phyloP scores from a whole-genome alignment of 2,888 invertebrate genomes.

The Sericinus montela region DNA sequence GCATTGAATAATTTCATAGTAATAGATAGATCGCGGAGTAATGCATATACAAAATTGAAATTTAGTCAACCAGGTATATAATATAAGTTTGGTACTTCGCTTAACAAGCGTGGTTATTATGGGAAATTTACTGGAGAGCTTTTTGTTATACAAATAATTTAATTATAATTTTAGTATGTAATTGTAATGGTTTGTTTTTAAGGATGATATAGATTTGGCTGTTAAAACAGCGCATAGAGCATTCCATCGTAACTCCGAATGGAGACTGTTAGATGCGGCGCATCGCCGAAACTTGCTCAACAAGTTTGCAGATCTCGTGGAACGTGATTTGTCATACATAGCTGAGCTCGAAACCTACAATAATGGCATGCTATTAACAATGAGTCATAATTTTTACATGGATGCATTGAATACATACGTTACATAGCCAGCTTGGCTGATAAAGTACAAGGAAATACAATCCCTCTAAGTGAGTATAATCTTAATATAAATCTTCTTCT shows the following conservation, averaged over 20 bases:
- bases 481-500: no score
- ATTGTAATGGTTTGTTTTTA: no score
- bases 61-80: no score
- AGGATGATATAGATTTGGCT: slow-evolving; percentile 86
- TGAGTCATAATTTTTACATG: slow-evolving; percentile 77
- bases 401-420: slow-evolving; percentile 73
- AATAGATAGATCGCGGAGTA: no score
- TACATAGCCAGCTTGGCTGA: slow-evolving; percentile 94
- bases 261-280: slow-evolving; percentile 91
- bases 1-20: no score
- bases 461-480: no score
- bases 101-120: no score
- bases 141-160: no score
- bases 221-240: slow-evolving; percentile 86
- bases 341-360: slow-evolving; percentile 83
- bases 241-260: slow-evolving; percentile 83
- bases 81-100: no score
- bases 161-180: no score
- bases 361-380: slow-evolving; percentile 81
- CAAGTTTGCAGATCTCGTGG: slow-evolving; percentile 88
- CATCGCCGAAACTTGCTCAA: slow-evolving; percentile 85
- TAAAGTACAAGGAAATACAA: slow-evolving; percentile 84
- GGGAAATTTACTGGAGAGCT: no score
- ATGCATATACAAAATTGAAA: no score
- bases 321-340: slow-evolving; percentile 85